A percentile compares a stretch with the other conserved stretches of the same genome.
These are phyloP conservation scores for Turritopsis dohrnii DNA, from an alignment of 30 jellyfish, hydroid and myxozoan species.

Conservation along the genomic window DNA sequence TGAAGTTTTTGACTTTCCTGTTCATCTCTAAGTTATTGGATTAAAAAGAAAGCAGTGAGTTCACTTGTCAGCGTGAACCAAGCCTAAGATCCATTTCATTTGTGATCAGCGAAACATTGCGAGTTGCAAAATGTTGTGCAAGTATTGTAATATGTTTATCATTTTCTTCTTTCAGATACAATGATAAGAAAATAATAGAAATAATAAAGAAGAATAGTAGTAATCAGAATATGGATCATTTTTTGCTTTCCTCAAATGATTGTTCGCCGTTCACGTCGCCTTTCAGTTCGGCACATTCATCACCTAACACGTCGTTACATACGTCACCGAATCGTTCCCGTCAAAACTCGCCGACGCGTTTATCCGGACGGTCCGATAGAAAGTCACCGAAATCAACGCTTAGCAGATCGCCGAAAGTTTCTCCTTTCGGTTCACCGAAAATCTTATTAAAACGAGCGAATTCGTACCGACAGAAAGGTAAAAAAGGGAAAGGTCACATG, in stretches of 20 bases:
- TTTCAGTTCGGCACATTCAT: background rate
- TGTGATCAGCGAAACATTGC: background rate
- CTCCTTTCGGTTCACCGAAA: slow-evolving; percentile 20
- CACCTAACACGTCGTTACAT: background rate
- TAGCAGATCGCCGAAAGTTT: background rate
- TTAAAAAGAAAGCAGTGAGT: too few relatives aligned
- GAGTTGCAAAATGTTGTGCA: background rate
- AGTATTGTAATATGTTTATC: background rate
- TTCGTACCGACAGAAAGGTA: background rate
- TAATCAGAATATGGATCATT: background rate
- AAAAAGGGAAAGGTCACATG: background rate
- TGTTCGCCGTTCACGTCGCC: slow-evolving; percentile 20
- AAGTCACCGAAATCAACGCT: background rate
- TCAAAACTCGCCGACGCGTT: background rate
- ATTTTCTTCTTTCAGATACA: background rate
- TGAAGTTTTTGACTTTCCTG: too few relatives aligned
- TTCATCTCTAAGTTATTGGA: too few relatives aligned
- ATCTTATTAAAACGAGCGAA: slow-evolving; percentile 11
- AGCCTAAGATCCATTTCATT: too few relatives aligned
- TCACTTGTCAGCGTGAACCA: too few relatives aligned
- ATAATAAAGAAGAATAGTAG: background rate
- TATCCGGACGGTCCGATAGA: background rate
- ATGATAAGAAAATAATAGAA: background rate
- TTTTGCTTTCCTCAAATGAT: background rate
- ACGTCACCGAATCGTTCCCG: background rate